These are phyloP conservation scores for Thunnus thynnus DNA, from an alignment of 2,113 vertebrate genomes.

Conservation along the genomic window DNA sequence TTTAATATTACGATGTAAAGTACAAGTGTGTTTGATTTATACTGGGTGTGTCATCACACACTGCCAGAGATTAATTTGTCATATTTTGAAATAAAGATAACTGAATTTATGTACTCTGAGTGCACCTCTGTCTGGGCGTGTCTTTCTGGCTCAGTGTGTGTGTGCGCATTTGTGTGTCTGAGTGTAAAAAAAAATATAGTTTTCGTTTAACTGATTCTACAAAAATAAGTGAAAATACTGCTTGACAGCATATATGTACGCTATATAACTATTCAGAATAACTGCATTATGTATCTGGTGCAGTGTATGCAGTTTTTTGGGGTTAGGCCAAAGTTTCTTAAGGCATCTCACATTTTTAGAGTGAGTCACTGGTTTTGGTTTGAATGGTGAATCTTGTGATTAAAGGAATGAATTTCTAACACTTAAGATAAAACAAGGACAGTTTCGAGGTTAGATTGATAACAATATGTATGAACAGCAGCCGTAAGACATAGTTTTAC, in stretches of 20 bases:
- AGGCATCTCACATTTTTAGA: neutral
- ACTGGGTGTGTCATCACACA: slow-evolving; percentile 43
- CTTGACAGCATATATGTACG: no score
- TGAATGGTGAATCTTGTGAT: slow-evolving; percentile 31
- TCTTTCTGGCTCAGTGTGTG: slow-evolving; percentile 21
- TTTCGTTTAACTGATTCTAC: neutral
- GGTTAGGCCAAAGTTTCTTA: neutral
- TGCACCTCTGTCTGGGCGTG: slow-evolving; percentile 31
- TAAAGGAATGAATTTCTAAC: neutral
- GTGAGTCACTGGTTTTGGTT: slow-evolving; percentile 58
- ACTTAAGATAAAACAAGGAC: neutral
- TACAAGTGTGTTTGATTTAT: slow-evolving; percentile 62
- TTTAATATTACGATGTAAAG: slow-evolving; percentile 65
- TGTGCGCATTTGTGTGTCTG: neutral
- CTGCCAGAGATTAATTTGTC: slow-evolving; percentile 50
- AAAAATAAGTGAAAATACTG: neutral
- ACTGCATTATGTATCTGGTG: slow-evolving; percentile 37
- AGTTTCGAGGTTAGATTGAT: neutral
- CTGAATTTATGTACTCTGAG: slow-evolving; percentile 40
- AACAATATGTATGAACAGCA: neutral
- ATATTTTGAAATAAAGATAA: slow-evolving; percentile 82
- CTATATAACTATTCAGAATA: no score
- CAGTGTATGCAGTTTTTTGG: slow-evolving; percentile 3
- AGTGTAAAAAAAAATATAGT: neutral
- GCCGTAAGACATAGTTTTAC: neutral